Evolutionary conservation across 2,888 invertebrate species (phyloP), one percentile per base, ranked within the genome.

Genomic region (Drosophila quinaria): DNA sequence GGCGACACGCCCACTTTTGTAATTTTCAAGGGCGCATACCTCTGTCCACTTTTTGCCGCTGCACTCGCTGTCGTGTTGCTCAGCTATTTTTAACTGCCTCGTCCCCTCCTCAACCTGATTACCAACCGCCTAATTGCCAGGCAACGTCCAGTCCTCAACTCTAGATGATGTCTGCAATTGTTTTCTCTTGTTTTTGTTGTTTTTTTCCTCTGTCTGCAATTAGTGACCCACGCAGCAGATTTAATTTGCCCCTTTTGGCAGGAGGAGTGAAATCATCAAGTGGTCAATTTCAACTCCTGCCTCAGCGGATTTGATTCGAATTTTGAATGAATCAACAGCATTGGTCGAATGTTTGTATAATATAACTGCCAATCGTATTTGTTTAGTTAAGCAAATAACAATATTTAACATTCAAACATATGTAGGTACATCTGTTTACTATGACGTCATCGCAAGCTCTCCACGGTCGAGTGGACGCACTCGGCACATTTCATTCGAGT

Each of bases 1-100:
- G 70, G 39, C 51, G 78, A 81, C 74, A 84, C 87, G 87, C 84
- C 87, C 55, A 79, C 84, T 81, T 72, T 55, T 55, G 66, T 55
- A 59, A 59, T 47, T 58, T 78, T 78, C 80, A 87, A 81, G 84
- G 87, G 81, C 87, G 63, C 67, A 58, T 60, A 68, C 50, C 59
- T 60, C 35, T 42, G 51, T 22, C 67, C 31, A 56, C 55, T 58
- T 50, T 50, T 29, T 59, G 46, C n/a, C 11, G 50, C 13, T 62
- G 70, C 44, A 22, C 49, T 35, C 65, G 50, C 19, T 62, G 60
- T 66, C 72, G 69, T 64, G 62, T 49, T 65, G 41, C 33, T 17
- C 10, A 35, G 58, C 70, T 78, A 78, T 78, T 71, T 78, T 54
- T 74, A 77, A 50, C 52, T n/a, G 44, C 56, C 42, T 11, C 35